A percentile compares a stretch with the other conserved stretches of the same genome.
Evolutionary conservation across 1,140 invertebrate species (phyloP).

Genomic region (Drosophila baimaii): DNA sequence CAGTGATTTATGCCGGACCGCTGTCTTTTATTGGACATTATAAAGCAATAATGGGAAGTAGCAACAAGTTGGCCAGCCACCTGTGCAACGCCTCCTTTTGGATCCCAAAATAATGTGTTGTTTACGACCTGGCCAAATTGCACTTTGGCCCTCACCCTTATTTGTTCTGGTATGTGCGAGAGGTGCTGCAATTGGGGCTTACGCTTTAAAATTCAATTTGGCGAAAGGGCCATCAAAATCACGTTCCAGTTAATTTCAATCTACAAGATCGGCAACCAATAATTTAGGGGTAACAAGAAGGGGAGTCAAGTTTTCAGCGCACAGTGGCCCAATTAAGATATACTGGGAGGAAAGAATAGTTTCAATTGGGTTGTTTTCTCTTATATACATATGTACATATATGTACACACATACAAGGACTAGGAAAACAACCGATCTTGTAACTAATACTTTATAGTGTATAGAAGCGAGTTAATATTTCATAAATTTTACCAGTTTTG

Average conservation of each 20-base stretch:
- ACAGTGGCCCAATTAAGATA: neutral
- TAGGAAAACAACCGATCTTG: too few relatives aligned
- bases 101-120: slow-evolving; percentile 52
- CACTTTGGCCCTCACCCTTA: slow-evolving; percentile 30
- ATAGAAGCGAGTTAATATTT: too few relatives aligned
- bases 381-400: too few relatives aligned
- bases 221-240: slow-evolving; percentile 11
- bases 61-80: slow-evolving; percentile 57
- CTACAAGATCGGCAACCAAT: slow-evolving; percentile 16
- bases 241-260: slow-evolving; percentile 32
- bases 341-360: neutral
- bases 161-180: slow-evolving; percentile 37
- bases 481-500: too few relatives aligned
- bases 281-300: slow-evolving; percentile 19
- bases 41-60: slow-evolving; percentile 70
- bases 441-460: too few relatives aligned
- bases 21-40: slow-evolving; percentile 58
- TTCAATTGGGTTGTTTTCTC: too few relatives aligned
- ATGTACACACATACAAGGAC: too few relatives aligned
- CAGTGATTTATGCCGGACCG: slow-evolving; percentile 45
- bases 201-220: slow-evolving; percentile 60
- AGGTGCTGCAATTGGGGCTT: slow-evolving; percentile 36
- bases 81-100: slow-evolving; percentile 47
- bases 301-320: slow-evolving; percentile 8
- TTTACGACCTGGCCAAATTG: slow-evolving; percentile 43